Base-by-base conservation (phyloP, 2,888 invertebrate genomes). In the Drosophila paramelanica region DNA sequence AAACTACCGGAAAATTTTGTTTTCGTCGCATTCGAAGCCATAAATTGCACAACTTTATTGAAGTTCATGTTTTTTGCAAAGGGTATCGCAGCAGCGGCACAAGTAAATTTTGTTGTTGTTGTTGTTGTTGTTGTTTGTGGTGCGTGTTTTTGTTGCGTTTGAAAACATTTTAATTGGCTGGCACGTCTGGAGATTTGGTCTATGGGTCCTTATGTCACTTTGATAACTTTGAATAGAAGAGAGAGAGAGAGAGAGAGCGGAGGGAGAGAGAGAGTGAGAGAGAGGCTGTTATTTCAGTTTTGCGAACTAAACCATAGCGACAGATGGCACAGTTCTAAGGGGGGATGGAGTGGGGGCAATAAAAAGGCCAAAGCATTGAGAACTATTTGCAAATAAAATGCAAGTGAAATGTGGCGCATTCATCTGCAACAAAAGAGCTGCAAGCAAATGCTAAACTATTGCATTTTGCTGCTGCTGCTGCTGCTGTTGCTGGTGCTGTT, bases 371-470 rank as follows among this genome's bases (percentile, higher is more conserved):
- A 60, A 55, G 60, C 76, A 61, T 52, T 56, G 56, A 52, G 60
- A 77, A 75, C 72, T 73, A 74, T 75, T 81, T 74, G 84, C 78
- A 77, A 77, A 86, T 86, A 83, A 82, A 82, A 81, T 84, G 76
- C 79, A 79, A 84, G 73, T 87, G 85, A 84, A 87, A 87, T 84
- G 82, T 79, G 85, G 79, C 79, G 81, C 85, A 83, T 77, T 87
- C 85, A 79, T 45, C 58, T 81, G 79, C 85, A 79, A 84, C 77
- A 87, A 84, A 84, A 65, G 81, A 67, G 73, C 58, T 51, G 84
- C 78, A 80, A 81, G 73, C 74, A 77, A 81, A 83, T 80, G 78
- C 78, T 75, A 86, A 77, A 80, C 82, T 77, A 77, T 80, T 70
- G 67, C 77, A 69, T 62, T 79, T 69, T 56, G 68, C 61, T 66